These are phyloP conservation scores for Trichosurus vulpecula DNA, from an alignment of 2,797 vertebrate species.

Conservation along the genomic window DNA sequence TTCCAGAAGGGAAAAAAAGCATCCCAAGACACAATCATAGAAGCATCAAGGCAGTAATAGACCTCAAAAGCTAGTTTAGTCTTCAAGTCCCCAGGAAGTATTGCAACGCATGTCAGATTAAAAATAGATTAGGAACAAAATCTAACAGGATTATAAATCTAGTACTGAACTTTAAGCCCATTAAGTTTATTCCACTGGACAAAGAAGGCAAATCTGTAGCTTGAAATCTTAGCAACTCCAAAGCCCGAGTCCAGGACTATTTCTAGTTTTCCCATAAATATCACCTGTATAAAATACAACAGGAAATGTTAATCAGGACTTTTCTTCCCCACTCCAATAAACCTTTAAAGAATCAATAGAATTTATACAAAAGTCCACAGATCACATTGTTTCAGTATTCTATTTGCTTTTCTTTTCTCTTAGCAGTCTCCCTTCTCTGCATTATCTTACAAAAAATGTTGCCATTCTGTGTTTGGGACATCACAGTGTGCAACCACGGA, in stretches of 20 bases:
- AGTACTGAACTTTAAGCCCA: constrained; percentile 6
- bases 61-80: background rate
- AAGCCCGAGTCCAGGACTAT: constrained; percentile 24
- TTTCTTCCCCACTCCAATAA: constrained; percentile 20
- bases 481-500: background rate
- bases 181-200: constrained; percentile 6
- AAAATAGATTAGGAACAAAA: constrained; percentile 42
- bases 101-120: constrained; percentile 33
- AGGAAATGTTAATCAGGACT: constrained; percentile 48
- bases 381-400: constrained; percentile 3
- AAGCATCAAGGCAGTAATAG: background rate
- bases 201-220: constrained; percentile 20
- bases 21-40: background rate
- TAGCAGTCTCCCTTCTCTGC: background rate
- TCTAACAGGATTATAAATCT: constrained; percentile 33
- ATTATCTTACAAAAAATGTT: background rate
- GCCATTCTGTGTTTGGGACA: background rate
- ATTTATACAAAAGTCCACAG: constrained; percentile 35
- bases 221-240: constrained; percentile 21
- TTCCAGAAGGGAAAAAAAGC: background rate
- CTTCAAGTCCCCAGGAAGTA: background rate
- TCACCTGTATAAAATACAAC: constrained; percentile 31
- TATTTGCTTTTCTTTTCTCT: background rate
- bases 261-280: constrained; percentile 17
- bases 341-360: constrained; percentile 59